phyloP scores from a whole-genome alignment of 2,797 vertebrate species.

The Adrianichthys oophorus region DNA sequence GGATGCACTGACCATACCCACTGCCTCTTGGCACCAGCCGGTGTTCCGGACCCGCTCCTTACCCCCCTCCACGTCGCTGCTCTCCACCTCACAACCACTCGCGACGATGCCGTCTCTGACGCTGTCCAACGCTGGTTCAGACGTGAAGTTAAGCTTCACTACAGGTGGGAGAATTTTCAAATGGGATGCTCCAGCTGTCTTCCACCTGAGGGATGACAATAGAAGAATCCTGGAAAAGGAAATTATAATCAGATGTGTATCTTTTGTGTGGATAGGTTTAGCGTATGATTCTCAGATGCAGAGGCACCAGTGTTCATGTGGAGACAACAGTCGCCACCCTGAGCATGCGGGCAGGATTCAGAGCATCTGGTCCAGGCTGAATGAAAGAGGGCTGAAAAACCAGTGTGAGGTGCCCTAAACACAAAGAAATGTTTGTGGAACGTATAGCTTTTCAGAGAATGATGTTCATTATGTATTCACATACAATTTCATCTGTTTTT shows the following conservation, averaged over 20 bases:
- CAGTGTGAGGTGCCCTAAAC: conserved; percentile 84
- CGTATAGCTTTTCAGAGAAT: too few relatives aligned
- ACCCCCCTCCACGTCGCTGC: conserved; percentile 75
- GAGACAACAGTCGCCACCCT: conserved; percentile 86
- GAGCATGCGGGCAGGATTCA: conserved; percentile 88
- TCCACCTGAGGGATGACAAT: background rate
- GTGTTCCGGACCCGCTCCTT: conserved; percentile 85
- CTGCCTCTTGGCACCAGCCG: conserved; percentile 82
- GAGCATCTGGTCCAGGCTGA: conserved; percentile 91
- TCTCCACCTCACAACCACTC: conserved; percentile 66
- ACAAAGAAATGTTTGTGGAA: background rate
- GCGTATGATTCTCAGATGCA: conserved; percentile 90
- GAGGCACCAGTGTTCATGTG: conserved; percentile 89
- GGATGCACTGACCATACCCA: conserved; percentile 78
- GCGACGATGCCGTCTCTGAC: conserved; percentile 49
- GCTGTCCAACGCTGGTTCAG: conserved; percentile 64
- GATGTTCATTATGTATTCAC: background rate
- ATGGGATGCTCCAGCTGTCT: too few relatives aligned
- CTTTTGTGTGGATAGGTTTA: conserved; percentile 78
- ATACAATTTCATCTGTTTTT: conserved; percentile 32
- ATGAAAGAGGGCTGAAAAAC: conserved; percentile 84
- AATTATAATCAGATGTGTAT: background rate
- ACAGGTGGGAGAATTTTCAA: conserved; percentile 77
- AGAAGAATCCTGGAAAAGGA: background rate
- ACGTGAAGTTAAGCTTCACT: conserved; percentile 81